Evolutionary conservation across 2,113 vertebrate genomes (phyloP), one percentile per base, ranked within the genome.

Genomic region (Helogale parvula): DNA sequence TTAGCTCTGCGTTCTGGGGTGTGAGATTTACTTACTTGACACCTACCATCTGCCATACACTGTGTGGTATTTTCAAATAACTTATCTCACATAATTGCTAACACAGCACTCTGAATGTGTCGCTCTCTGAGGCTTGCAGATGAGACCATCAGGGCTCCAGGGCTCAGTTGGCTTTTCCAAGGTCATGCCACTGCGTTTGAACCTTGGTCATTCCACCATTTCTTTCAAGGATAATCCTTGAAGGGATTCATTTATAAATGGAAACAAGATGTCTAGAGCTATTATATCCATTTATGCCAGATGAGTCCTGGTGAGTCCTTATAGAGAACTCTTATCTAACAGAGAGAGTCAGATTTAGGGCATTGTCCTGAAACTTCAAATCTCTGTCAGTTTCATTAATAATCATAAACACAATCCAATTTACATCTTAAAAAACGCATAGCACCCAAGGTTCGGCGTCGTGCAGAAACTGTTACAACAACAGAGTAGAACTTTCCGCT

Each of bases 41-140:
- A 47, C 50, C 38, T 85, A 31, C n/a, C 9, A 0, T 0, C 4
- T 60, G 27, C 35, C 27, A 19, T 0, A 0, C 6, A 4, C 33
- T 5, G 2, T 7, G 5, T 38, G 19, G 2, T 79, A 19, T 69
- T 52, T 86, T 77, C 35, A 80, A 35, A 41, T 7, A 2, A 12
- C 9, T 74, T 47, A 1, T 5, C n/a, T 68, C 66, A 33, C 4
- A 0, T 14, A 29, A 45, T 33, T 15, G 19, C 16, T 27, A 90
- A 69, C 33, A 72, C 21, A n/a, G 3, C 3, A 4, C 29, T 66
- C 76, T 4, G 85, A 52, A 41, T 15, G 3, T 4, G 16, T 60
- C 72, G 5, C 8, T 35, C n/a, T 52, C 66, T 27, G 15, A 5
- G 9, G 60, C 19, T 80, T 60, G 3, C 0, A 35, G n/a, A 54